phyloP scores from a whole-genome alignment of 2,113 vertebrate species.

The Triplophysa rosa region DNA sequence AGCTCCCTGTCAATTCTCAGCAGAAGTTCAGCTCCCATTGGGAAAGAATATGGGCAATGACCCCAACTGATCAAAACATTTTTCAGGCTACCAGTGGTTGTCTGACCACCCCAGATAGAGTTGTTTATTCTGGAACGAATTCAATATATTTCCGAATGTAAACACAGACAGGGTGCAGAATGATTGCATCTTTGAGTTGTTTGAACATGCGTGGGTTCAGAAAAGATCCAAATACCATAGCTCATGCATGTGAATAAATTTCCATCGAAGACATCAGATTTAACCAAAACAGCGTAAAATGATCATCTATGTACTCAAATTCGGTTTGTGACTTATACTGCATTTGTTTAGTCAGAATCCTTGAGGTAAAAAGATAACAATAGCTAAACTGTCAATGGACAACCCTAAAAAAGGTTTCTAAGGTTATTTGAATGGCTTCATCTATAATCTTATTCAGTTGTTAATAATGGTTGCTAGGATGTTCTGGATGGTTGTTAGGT shows the following conservation, averaged over 20 bases:
- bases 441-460: too few species aligned
- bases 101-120: background rate
- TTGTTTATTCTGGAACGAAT: constrained; percentile 41
- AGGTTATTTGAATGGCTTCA: too few species aligned
- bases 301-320: too few species aligned
- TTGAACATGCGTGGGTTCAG: background rate
- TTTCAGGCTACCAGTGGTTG: constrained; percentile 29
- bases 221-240: background rate
- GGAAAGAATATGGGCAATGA: constrained; percentile 21
- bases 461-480: too few species aligned
- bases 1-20: background rate
- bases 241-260: background rate
- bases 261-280: background rate
- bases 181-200: constrained; percentile 1
- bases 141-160: constrained; percentile 31
- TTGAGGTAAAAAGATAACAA: too few species aligned
- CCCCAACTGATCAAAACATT: background rate
- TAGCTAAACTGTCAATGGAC: too few species aligned
- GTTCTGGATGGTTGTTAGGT: too few species aligned
- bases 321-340: too few species aligned
- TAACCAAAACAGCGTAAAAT: background rate
- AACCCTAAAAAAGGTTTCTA: too few species aligned
- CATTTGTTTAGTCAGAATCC: too few species aligned
- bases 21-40: background rate
- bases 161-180: constrained; percentile 25